A percentile compares a stretch with the other conserved stretches of the same genome.
Conservation (phyloP, 2,888 invertebrate species). For the Pheosia gnoma region DNA sequence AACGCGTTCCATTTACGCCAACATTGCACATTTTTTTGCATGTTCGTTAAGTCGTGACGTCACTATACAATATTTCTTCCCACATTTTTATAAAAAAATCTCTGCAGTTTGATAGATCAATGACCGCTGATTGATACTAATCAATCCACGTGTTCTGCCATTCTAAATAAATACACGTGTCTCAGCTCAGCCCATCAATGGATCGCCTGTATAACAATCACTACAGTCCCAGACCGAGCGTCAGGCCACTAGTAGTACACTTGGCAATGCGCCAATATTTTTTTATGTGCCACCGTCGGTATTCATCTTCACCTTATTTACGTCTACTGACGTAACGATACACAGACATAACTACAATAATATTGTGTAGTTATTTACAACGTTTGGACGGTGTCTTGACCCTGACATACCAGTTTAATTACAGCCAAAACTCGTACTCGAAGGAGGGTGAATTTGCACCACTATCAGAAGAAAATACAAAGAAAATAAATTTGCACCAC, state of each 20-base stretch:
- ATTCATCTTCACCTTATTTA: constrained; percentile 31
- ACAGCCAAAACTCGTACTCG: not conserved
- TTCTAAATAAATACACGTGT: no score
- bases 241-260: constrained; percentile 20
- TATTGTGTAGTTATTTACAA: constrained; percentile 9
- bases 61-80: no score
- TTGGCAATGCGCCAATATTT: constrained; percentile 53
- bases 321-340: constrained; percentile 41
- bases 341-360: constrained; percentile 14
- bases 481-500: no score
- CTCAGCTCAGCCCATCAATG: constrained; percentile 18
- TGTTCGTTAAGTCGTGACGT: no score
- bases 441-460: no score
- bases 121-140: no score
- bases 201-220: constrained; percentile 14
- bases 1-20: no score
- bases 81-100: no score
- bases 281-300: constrained; percentile 22
- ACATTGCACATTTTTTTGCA: no score
- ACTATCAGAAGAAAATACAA: no score
- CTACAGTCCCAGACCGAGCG: constrained; percentile 18
- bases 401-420: not conserved
- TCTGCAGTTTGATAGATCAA: no score
- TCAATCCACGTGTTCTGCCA: no score
- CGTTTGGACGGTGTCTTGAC: not conserved